These are phyloP conservation scores for Hippoglossus hippoglossus DNA, from an alignment of 2,797 vertebrate species.

Conservation along the genomic window DNA sequence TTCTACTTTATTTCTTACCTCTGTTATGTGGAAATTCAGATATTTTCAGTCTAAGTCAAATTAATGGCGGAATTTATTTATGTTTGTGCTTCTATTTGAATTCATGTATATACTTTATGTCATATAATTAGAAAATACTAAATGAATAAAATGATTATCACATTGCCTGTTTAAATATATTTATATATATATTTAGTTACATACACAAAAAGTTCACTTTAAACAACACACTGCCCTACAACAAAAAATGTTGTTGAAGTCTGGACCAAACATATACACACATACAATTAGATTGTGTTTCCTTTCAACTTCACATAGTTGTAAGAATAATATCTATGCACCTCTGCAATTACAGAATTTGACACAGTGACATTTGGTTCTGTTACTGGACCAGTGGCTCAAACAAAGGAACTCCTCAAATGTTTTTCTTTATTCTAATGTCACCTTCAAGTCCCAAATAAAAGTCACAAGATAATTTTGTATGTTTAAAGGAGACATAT, in stretches of 20 bases:
- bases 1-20: neutral
- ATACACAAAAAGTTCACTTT: no score
- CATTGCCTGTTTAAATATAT: neutral
- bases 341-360: conserved; percentile 63
- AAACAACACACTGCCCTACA: no score
- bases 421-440: conserved; percentile 3
- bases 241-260: no score
- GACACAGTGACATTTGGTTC: conserved; percentile 3
- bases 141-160: conserved; percentile 15
- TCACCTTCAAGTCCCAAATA: neutral
- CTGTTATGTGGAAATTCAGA: no score
- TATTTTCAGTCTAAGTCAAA: no score
- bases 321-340: conserved; percentile 71
- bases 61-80: neutral
- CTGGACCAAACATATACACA: no score
- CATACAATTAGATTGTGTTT: no score
- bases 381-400: conserved; percentile 15
- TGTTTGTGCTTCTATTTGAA: neutral
- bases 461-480: neutral
- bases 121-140: neutral
- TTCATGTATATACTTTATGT: conserved; percentile 9
- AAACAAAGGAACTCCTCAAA: conserved; percentile 12
- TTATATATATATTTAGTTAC: neutral
- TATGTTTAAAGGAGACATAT: no score
- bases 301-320: neutral